Percentiles rank a stretch among this genome's conserved stretches.
Conservation (phyloP, 2,888 invertebrate species). For the Antheraea assamensis region DNA sequence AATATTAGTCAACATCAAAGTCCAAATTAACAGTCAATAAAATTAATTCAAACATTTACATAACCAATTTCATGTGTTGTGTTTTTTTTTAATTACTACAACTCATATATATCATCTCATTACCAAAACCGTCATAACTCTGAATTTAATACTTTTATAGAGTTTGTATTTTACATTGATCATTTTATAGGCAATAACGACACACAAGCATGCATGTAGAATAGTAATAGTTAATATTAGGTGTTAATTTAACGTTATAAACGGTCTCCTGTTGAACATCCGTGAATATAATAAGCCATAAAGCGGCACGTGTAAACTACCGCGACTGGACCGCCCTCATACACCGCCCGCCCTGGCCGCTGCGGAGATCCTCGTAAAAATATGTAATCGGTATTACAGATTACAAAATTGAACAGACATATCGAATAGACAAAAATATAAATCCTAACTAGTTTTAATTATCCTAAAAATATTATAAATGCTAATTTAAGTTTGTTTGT, state of each 20-base stretch:
- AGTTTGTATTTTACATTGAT: slow-evolving; percentile 18
- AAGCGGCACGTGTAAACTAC: slow-evolving; percentile 37
- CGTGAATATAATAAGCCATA: slow-evolving; percentile 51
- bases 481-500: too few species aligned
- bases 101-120: slow-evolving; percentile 16
- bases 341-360: slow-evolving; percentile 19
- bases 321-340: slow-evolving; percentile 20
- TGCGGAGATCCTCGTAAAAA: slow-evolving; percentile 5
- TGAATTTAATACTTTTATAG: slow-evolving; percentile 17
- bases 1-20: slow-evolving; percentile 9
- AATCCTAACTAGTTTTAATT: too few species aligned
- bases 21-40: slow-evolving; percentile 37
- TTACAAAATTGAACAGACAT: slow-evolving; percentile 1
- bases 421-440: not conserved
- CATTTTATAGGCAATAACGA: slow-evolving; percentile 16
- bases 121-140: slow-evolving; percentile 15
- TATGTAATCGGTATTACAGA: not conserved
- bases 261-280: slow-evolving; percentile 46
- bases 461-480: too few species aligned
- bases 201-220: slow-evolving; percentile 13
- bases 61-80: slow-evolving; percentile 26
- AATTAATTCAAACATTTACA: slow-evolving; percentile 32
- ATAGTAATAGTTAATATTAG: slow-evolving; percentile 40
- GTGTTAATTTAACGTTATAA: slow-evolving; percentile 60
- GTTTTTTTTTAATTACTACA: slow-evolving; percentile 23